phyloP scores from a whole-genome alignment of 1,140 invertebrate species.

The Leptonema lineaticorne region DNA sequence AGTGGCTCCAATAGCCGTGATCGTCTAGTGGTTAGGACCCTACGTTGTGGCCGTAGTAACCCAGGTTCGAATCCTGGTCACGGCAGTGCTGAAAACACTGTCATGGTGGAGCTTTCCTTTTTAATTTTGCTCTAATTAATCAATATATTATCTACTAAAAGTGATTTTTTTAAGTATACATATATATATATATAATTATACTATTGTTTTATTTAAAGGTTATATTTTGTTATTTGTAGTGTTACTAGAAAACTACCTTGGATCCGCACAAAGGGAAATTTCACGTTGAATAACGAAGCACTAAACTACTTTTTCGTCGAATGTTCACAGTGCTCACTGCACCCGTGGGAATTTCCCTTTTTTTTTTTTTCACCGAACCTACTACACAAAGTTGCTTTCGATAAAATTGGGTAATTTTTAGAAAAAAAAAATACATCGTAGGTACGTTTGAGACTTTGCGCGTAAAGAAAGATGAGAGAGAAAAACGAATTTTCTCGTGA shows the following conservation, averaged over 20 bases:
- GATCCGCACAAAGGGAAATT: neutral
- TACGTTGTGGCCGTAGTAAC: conserved; percentile 86
- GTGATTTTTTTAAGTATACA: too few relatives aligned
- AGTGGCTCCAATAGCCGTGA: conserved; percentile 63
- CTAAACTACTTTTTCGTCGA: neutral
- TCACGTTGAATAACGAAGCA: neutral
- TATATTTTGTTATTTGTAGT: too few relatives aligned
- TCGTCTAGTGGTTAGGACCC: conserved; percentile 81
- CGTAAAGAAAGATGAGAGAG: too few relatives aligned
- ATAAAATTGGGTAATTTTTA: too few relatives aligned
- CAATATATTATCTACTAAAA: too few relatives aligned
- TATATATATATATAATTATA: too few relatives aligned
- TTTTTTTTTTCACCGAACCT: neutral
- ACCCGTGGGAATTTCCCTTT: neutral
- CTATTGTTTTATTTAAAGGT: too few relatives aligned
- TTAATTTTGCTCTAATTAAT: neutral
- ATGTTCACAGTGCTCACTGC: neutral
- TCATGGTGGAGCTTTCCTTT: neutral
- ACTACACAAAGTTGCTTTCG: too few relatives aligned
- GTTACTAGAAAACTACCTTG: neutral
- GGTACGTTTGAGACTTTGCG: too few relatives aligned
- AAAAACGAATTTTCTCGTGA: too few relatives aligned
- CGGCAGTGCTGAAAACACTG: conserved; percentile 58
- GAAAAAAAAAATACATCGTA: neutral
- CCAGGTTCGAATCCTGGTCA: conserved; percentile 86